Conservation (phyloP, 2,797 vertebrate genomes). For the Gymnocypris eckloni region DNA sequence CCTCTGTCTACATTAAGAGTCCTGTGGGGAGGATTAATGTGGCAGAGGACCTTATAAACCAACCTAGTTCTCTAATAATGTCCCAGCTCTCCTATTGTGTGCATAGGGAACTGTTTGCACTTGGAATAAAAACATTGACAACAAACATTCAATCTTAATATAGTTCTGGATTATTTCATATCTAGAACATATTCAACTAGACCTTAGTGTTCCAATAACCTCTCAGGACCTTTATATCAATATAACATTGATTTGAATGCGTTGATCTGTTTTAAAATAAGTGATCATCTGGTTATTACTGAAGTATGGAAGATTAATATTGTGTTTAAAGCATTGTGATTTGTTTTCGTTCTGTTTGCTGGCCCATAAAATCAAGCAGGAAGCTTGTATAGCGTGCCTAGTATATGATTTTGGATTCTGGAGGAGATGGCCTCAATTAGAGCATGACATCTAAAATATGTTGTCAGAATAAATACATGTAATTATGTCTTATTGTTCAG, state of each 20-base stretch:
- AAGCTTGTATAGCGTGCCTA: not conserved
- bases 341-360: constrained; percentile 1
- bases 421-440: constrained; percentile 10
- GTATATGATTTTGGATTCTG: constrained; percentile 11
- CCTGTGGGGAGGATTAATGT: constrained; percentile 42
- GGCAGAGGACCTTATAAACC: constrained; percentile 45
- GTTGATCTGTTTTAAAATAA: not conserved
- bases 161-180: not conserved
- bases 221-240: not conserved
- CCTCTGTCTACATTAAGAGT: constrained; percentile 47
- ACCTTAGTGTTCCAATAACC: not conserved
- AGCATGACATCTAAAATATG: constrained; percentile 31
- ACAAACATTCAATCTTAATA: constrained; percentile 1
- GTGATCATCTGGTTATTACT: not conserved
- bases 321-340: not conserved
- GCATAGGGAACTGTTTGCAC: constrained; percentile 26
- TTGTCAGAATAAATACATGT: constrained; percentile 29
- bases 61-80: constrained; percentile 43
- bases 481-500: constrained; percentile 30
- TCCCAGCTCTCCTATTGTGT: constrained; percentile 13
- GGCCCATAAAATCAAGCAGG: constrained; percentile 1
- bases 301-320: not conserved
- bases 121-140: constrained; percentile 4
- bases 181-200: not conserved
- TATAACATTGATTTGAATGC: not conserved